Evolutionary conservation across 2,888 invertebrate species (phyloP).

Genomic region (Sepioteuthis lessoniana): DNA sequence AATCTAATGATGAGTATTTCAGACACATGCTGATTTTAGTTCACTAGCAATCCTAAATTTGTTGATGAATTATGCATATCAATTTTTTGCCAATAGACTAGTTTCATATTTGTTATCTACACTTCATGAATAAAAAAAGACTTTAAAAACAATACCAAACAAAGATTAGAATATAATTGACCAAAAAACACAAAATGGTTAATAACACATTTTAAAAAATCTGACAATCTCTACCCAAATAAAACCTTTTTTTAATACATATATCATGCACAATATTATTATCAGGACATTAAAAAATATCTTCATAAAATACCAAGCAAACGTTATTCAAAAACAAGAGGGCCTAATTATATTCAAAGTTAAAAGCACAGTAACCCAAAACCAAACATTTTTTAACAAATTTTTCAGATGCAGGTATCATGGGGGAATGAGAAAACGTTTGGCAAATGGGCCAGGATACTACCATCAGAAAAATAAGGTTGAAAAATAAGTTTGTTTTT

Average conservation of each 20-base stretch:
- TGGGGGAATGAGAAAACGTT: no score
- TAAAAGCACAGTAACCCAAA: no score
- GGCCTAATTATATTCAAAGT: no score
- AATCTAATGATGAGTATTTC: not conserved
- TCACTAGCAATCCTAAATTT: not conserved
- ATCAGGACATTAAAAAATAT: no score
- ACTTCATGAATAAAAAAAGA: not conserved
- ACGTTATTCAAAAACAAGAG: not conserved
- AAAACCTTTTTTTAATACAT: no score
- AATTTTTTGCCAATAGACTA: not conserved
- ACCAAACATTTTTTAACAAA: no score
- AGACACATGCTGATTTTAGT: not conserved
- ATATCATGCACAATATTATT: not conserved
- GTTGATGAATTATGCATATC: not conserved
- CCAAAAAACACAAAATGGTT: not conserved
- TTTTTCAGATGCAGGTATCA: no score
- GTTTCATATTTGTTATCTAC: not conserved
- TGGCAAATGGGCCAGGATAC: no score
- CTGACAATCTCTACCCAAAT: not conserved
- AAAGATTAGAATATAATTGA: not conserved
- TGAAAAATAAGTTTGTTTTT: no score
- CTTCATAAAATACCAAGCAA: not conserved
- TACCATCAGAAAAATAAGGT: no score
- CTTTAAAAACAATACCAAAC: not conserved
- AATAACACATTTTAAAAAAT: not conserved